phyloP scores from a whole-genome alignment of 2,113 vertebrate species.

The Oxygymnocypris stewartii region DNA sequence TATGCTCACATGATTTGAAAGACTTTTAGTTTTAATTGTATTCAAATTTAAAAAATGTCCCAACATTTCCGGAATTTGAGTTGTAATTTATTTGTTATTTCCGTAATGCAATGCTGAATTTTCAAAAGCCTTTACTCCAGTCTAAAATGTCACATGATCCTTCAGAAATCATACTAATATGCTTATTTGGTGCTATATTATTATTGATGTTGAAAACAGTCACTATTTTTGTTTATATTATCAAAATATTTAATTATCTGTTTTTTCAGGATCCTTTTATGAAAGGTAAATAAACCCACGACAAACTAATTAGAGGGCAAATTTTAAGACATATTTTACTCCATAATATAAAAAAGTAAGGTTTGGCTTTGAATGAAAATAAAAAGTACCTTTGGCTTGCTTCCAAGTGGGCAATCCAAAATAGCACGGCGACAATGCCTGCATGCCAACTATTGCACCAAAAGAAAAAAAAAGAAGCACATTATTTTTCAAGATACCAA shows the following conservation, averaged over 20 bases:
- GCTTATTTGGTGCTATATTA: not conserved
- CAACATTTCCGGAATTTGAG: too few relatives aligned
- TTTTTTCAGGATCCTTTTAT: not conserved
- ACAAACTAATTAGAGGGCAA: not conserved
- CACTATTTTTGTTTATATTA: not conserved
- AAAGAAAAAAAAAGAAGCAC: constrained; percentile 27
- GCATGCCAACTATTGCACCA: constrained; percentile 77
- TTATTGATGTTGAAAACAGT: not conserved
- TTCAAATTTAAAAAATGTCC: too few relatives aligned
- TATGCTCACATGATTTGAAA: too few relatives aligned
- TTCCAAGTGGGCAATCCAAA: constrained; percentile 74
- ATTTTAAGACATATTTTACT: not conserved
- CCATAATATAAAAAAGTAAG: not conserved
- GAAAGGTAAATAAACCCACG: not conserved
- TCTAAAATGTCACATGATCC: too few relatives aligned
- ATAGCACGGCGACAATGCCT: constrained; percentile 66
- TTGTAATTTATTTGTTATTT: too few relatives aligned
- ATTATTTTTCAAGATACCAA: not conserved
- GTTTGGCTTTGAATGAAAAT: not conserved
- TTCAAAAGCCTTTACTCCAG: too few relatives aligned
- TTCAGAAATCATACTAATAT: not conserved
- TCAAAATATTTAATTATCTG: not conserved
- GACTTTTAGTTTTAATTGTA: too few relatives aligned
- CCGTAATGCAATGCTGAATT: too few relatives aligned
- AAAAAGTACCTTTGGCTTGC: constrained; percentile 79